Conservation (phyloP, 2,888 invertebrate species). For the Lithophane leautieri region DNA sequence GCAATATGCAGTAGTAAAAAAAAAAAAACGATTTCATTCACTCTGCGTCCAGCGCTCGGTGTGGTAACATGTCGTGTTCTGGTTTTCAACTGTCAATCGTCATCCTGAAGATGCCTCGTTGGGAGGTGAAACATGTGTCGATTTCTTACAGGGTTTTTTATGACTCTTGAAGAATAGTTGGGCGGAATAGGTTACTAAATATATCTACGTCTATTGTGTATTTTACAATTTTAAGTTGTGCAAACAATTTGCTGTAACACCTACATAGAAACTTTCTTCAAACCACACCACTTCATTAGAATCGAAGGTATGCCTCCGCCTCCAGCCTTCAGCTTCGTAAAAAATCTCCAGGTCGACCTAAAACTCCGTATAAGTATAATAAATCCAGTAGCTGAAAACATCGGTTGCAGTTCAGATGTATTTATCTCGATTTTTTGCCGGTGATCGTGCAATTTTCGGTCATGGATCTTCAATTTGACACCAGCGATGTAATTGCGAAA, state of each 20-base stretch:
- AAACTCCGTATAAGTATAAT: not conserved
- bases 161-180: too few relatives aligned
- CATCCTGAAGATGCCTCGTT: too few relatives aligned
- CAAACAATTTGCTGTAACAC: not conserved
- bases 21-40: too few relatives aligned
- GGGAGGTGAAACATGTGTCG: too few relatives aligned
- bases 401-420: not conserved
- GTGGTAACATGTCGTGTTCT: too few relatives aligned
- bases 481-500: not conserved
- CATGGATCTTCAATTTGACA: conserved; percentile 2
- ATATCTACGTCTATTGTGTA: too few relatives aligned
- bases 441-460: not conserved
- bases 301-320: not conserved
- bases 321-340: not conserved
- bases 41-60: too few relatives aligned
- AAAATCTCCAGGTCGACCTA: not conserved
- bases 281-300: not conserved
- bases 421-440: not conserved
- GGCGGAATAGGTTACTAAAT: too few relatives aligned
- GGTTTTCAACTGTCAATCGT: too few relatives aligned
- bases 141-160: too few relatives aligned
- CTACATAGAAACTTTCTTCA: not conserved
- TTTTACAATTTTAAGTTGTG: not conserved
- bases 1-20: too few relatives aligned
- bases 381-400: not conserved